phyloP scores from a whole-genome alignment of 2,888 invertebrate genomes.

The Kuschelorhynchus macadamiae region DNA sequence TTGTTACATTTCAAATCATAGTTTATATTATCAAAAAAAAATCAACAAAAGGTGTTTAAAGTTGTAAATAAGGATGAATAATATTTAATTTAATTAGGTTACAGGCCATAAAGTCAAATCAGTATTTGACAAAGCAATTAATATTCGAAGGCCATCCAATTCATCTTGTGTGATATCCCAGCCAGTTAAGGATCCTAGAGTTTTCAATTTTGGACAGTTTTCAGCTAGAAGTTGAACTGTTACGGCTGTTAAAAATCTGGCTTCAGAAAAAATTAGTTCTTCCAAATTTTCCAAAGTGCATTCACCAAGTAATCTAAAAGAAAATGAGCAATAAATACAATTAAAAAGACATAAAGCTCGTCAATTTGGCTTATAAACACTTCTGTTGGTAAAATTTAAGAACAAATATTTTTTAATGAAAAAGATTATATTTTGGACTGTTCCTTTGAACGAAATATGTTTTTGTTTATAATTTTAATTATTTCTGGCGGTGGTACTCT shows the following conservation, averaged over 20 bases:
- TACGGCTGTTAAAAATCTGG: slow-evolving; percentile 75
- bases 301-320: slow-evolving; percentile 74
- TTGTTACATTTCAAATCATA: too few relatives aligned
- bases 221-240: slow-evolving; percentile 79
- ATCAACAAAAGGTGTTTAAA: too few relatives aligned
- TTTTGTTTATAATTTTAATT: too few relatives aligned
- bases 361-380: too few relatives aligned
- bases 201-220: slow-evolving; percentile 75
- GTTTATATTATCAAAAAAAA: too few relatives aligned
- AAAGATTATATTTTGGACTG: too few relatives aligned
- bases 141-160: slow-evolving; percentile 76
- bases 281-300: slow-evolving; percentile 76
- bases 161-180: slow-evolving; percentile 79
- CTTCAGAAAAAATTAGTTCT: slow-evolving; percentile 79
- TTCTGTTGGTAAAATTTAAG: too few relatives aligned
- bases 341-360: too few relatives aligned
- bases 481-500: too few relatives aligned
- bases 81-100: slow-evolving; percentile 7
- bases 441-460: too few relatives aligned
- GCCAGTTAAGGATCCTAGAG: slow-evolving; percentile 77
- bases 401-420: too few relatives aligned
- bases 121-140: slow-evolving; percentile 77
- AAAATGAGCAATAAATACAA: neutral
- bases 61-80: too few relatives aligned
- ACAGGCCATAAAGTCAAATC: slow-evolving; percentile 75